These are phyloP conservation scores for Watsonalla cultraria DNA, from an alignment of 2,888 invertebrate genomes.

Conservation along the genomic window DNA sequence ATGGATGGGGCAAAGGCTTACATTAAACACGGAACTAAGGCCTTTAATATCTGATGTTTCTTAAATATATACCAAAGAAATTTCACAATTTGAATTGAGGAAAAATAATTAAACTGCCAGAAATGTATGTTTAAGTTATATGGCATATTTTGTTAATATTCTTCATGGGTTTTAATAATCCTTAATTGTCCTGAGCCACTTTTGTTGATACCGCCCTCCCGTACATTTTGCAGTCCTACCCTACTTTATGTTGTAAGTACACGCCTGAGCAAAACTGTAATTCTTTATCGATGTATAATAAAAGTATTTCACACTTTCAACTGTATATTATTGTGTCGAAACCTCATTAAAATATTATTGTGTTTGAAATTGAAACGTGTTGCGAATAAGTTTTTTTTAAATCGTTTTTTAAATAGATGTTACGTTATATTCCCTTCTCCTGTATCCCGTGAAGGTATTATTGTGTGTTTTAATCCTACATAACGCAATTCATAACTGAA, in stretches of 20 bases:
- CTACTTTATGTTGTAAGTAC: no score
- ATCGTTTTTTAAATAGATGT: background rate
- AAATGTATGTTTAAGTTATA: no score
- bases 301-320: background rate
- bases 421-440: background rate
- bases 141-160: no score
- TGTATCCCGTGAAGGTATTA: background rate
- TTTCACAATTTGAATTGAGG: no score
- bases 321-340: background rate
- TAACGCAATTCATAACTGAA: no score
- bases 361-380: background rate
- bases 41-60: background rate
- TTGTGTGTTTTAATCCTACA: background rate
- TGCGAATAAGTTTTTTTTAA: background rate
- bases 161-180: no score
- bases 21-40: constrained; percentile 5
- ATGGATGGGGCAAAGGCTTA: constrained; percentile 24
- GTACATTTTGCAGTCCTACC: no score
- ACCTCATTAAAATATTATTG: background rate
- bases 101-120: no score
- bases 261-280: background rate
- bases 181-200: no score
- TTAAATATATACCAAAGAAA: no score
- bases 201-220: no score
- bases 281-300: background rate